These are phyloP conservation scores for Ectemnius cavifrons DNA, from an alignment of 2,888 invertebrate species.

Conservation along the genomic window DNA sequence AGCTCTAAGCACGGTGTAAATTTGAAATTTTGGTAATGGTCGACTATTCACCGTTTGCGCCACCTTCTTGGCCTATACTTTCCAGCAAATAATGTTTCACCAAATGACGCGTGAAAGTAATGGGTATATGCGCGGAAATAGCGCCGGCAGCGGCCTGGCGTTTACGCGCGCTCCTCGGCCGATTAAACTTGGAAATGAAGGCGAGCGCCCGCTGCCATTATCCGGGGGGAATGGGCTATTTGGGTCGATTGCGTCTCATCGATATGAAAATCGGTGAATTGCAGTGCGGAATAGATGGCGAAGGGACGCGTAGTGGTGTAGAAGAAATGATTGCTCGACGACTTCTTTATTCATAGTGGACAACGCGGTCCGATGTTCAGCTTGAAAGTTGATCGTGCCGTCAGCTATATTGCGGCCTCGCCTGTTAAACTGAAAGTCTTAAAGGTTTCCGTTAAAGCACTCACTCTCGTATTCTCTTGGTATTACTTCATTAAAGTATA, in stretches of 20 bases:
- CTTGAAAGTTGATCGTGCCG: slow-evolving; percentile 38
- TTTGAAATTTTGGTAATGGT: too few species aligned
- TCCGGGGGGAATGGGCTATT: not conserved
- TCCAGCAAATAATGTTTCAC: not conserved
- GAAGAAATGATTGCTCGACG: slow-evolving; percentile 44
- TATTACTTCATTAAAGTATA: slow-evolving; percentile 68
- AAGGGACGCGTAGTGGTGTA: not conserved
- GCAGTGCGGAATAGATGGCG: not conserved
- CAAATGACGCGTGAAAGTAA: not conserved
- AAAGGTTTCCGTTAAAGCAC: slow-evolving; percentile 56
- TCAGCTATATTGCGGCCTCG: slow-evolving; percentile 40
- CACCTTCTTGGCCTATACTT: too few species aligned
- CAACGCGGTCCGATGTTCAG: slow-evolving; percentile 11
- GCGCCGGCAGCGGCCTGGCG: not conserved
- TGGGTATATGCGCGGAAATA: not conserved
- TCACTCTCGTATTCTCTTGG: slow-evolving; percentile 52
- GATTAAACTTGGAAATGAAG: slow-evolving; percentile 7
- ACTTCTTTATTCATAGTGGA: slow-evolving; percentile 21
- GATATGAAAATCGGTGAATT: not conserved
- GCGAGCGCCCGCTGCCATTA: not conserved
- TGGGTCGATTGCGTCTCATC: not conserved
- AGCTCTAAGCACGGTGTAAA: too few species aligned
- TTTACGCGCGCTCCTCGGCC: not conserved
- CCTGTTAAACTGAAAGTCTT: slow-evolving; percentile 59
- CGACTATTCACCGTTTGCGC: too few species aligned